Evolutionary conservation across 2,888 invertebrate genomes (phyloP), one percentile per base, ranked within the genome.

Genomic region (Parochlus steinenii): DNA sequence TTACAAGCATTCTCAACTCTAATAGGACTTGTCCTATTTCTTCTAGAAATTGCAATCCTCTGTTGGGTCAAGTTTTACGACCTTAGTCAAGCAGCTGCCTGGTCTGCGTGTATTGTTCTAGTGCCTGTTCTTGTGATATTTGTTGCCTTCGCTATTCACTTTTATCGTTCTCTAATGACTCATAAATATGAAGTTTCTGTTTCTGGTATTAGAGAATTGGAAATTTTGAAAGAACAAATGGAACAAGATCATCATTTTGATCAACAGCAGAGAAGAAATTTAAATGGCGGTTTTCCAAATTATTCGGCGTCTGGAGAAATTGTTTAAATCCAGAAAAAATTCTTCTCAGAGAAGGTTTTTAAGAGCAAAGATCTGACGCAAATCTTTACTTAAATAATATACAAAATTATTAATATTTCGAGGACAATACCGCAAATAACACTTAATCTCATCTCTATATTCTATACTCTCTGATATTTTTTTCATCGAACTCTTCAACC

Each of bases 21-120:
- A 1, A 65, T 95, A 23, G 95, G 97, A 1, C 73, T 97, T 4
- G 70, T 97, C 34, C 62, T 97, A 29, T 97, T 97, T 58, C 67
- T 97, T 16, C 72, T 87, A 33, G 95, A 97, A 63, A 90, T 97
- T 44, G 92, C 89, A 5, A 83, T 97, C 44, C 67, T 98, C 3
- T 92, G 92, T 56, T 97, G 93, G 89, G 86, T 98, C 4, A 95
- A 95, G 54, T 97, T 98, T 61, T 83, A 82, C 50, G 81, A 82
- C 46, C 64, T 82, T 33, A 81, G 82, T 42, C 62, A 69, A 41
- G 72, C 74, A 7, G 85, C 87, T 0, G 90, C 90, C 0, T 83
- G 83, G 72, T 81, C 82, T 3, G 85, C 80, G 0, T 87, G 90
- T 40, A 77, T 89, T 7, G 80, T 97, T 33, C 71, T 95, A 19